A percentile compares a stretch with the other conserved stretches of the same genome.
Conservation (phyloP, 2,797 vertebrate species). For the Pachyuromys duprasi region DNA sequence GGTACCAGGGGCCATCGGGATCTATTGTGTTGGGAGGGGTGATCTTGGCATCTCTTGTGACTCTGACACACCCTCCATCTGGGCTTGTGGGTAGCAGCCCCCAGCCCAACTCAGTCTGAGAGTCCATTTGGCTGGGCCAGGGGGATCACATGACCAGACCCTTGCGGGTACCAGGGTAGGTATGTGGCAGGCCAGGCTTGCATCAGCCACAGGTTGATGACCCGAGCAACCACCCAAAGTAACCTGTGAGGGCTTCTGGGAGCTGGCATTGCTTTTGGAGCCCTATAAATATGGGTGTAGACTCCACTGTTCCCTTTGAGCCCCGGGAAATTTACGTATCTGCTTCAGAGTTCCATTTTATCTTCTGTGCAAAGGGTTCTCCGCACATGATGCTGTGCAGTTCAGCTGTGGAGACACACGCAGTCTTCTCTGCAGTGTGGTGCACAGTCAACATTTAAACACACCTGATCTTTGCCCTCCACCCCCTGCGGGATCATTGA, state of each 20-base stretch:
- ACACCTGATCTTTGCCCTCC: not conserved
- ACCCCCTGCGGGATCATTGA: not conserved
- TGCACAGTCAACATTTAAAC: not conserved
- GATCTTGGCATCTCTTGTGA: not conserved
- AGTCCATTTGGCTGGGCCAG: not conserved
- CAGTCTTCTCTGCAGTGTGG: fast-evolving
- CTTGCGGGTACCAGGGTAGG: not conserved
- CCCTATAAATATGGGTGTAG: not conserved
- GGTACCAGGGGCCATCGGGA: not conserved
- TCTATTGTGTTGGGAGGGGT: not conserved
- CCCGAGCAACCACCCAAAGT: too few relatives aligned
- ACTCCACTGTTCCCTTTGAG: not conserved
- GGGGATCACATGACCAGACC: not conserved
- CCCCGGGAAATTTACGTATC: not conserved
- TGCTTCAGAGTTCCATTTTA: not conserved
- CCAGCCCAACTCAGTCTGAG: not conserved
- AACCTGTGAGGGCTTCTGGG: not conserved
- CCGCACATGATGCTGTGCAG: not conserved
- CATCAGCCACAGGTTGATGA: not conserved
- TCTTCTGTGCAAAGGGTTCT: not conserved
- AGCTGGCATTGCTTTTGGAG: not conserved
- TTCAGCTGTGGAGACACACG: not conserved
- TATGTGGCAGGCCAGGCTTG: not conserved
- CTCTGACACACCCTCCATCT: too few relatives aligned
- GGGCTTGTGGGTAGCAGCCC: not conserved